Evolutionary conservation across 64 coral and sea anemone genomes (phyloP).

Genomic region (Stichodactyla mertensii): DNA sequence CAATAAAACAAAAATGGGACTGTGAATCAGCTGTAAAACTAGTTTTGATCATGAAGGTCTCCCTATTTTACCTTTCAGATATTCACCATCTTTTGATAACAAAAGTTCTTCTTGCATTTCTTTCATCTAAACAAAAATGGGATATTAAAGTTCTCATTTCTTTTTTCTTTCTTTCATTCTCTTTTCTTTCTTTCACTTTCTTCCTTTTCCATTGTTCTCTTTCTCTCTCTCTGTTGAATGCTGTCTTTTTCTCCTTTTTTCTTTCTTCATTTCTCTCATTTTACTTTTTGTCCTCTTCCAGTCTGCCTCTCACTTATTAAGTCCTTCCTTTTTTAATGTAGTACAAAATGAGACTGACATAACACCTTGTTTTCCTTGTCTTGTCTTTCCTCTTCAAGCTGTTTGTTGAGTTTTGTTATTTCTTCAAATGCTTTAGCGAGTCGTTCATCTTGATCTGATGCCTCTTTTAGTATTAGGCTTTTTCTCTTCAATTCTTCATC

Average conservation of each 20-base stretch:
- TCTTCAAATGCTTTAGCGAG: slow-evolving; percentile 46
- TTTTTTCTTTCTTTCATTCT: background rate
- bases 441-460: slow-evolving; percentile 49
- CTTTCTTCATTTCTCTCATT: background rate
- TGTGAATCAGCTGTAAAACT: too few relatives aligned
- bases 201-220: background rate
- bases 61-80: slow-evolving; percentile 32
- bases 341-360: background rate
- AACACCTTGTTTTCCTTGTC: slow-evolving; percentile 38
- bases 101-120: slow-evolving; percentile 45
- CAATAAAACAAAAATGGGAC: too few relatives aligned
- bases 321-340: too few relatives aligned
- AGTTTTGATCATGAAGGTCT: too few relatives aligned
- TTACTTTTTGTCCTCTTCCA: background rate
- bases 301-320: too few relatives aligned
- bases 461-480: slow-evolving; percentile 25
- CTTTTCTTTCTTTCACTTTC: background rate
- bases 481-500: slow-evolving; percentile 55
- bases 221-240: background rate
- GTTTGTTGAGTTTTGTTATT: slow-evolving; percentile 38
- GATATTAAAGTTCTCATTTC: background rate
- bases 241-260: background rate
- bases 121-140: slow-evolving; percentile 43
- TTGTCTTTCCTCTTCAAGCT: slow-evolving; percentile 31
- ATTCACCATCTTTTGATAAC: slow-evolving; percentile 44